Evolutionary conservation across 2,113 vertebrate species (phyloP).

Genomic region (Corydoras sp.): DNA sequence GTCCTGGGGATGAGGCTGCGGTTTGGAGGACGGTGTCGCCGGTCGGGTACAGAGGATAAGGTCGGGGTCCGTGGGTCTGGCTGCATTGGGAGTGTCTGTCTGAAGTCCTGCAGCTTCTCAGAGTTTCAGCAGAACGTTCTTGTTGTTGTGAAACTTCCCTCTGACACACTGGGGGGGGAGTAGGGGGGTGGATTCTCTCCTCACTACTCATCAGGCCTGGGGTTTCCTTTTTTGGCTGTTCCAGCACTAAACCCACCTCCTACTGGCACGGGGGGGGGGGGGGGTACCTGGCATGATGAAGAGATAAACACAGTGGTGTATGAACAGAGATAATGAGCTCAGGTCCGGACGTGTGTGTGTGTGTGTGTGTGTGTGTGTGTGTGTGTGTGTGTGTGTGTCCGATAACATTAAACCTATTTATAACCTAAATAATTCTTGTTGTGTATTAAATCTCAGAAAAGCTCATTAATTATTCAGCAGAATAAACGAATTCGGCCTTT

Average conservation of each 20-base stretch:
- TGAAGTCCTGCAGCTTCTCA: no score
- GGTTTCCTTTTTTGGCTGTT: conserved; percentile 28
- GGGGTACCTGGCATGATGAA: conserved; percentile 38
- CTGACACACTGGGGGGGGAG: background rate
- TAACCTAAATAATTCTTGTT: no score
- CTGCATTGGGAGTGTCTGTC: no score
- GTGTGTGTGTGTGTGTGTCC: no score
- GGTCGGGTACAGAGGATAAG: no score
- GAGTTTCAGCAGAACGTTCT: conserved; percentile 19
- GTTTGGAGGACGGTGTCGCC: no score
- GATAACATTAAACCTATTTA: background rate
- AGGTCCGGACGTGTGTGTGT: conserved; percentile 18
- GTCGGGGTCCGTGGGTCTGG: no score
- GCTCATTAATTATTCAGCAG: background rate
- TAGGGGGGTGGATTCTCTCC: conserved; percentile 7
- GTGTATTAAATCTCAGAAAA: background rate
- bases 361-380: conserved; percentile 6
- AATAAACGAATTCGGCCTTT: no score
- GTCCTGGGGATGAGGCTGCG: no score
- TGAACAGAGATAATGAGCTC: conserved; percentile 16
- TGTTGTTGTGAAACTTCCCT: background rate
- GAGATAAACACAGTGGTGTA: conserved; percentile 32
- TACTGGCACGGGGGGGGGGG: conserved; percentile 40
- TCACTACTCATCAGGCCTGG: conserved; percentile 24
- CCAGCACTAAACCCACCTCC: conserved; percentile 47